Conservation (phyloP, 2,113 vertebrate species). For the Scatophagus argus region DNA sequence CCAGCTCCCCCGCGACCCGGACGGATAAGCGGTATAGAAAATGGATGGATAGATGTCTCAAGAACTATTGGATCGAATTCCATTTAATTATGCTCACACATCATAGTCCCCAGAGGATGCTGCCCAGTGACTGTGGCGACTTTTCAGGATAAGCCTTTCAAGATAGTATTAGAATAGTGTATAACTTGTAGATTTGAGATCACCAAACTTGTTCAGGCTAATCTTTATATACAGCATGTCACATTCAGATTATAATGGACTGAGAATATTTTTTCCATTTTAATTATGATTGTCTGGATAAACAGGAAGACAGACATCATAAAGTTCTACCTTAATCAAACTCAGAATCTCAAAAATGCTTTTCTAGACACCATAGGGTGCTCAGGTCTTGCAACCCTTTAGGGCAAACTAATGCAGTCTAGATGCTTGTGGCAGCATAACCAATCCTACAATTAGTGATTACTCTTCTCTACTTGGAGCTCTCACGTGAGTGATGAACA, state of each 20-base stretch:
- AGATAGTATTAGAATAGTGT: too few species aligned
- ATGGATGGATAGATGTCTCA: too few species aligned
- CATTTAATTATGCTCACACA: not conserved
- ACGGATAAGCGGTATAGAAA: too few species aligned
- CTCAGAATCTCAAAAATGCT: not conserved
- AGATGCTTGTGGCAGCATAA: not conserved
- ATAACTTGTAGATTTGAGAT: not conserved
- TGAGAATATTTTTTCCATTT: not conserved
- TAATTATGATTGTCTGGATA: not conserved
- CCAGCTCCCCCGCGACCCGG: too few species aligned
- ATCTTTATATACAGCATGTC: too few species aligned
- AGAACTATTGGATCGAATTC: not conserved
- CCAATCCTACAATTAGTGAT: conserved; percentile 36
- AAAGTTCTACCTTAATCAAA: not conserved
- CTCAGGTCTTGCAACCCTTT: not conserved
- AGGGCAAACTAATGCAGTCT: conserved; percentile 30
- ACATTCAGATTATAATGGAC: too few species aligned
- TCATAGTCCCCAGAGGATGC: not conserved
- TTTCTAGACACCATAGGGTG: conserved; percentile 7
- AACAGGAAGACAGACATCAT: not conserved
- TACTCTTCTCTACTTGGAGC: conserved; percentile 3
- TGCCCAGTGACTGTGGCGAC: too few species aligned
- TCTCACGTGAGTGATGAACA: not conserved
- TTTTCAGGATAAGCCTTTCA: not conserved
- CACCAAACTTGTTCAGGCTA: too few species aligned